Evolutionary conservation across 2,113 vertebrate species (phyloP).

Genomic region (Heloderma charlesbogerti): DNA sequence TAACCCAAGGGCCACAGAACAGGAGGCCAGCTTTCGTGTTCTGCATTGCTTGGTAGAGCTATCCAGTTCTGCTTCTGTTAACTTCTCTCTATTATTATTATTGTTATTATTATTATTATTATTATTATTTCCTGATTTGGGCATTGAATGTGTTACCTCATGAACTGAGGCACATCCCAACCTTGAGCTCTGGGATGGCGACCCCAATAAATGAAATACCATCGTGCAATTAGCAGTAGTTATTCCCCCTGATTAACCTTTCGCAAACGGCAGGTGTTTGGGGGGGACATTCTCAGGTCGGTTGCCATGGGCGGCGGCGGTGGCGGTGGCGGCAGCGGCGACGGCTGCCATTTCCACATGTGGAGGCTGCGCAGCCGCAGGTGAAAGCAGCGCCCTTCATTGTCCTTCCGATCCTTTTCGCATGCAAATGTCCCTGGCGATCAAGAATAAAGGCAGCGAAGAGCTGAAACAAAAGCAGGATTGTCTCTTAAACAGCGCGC

Average conservation of each 20-base stretch:
- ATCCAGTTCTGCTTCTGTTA: too few relatives aligned
- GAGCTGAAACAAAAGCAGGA: background rate
- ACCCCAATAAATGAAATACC: background rate
- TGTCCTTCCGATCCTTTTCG: conserved; percentile 8
- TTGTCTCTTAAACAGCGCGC: background rate
- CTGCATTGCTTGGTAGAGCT: too few relatives aligned
- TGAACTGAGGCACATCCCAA: too few relatives aligned
- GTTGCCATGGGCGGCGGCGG: background rate
- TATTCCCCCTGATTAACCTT: background rate
- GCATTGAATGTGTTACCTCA: too few relatives aligned
- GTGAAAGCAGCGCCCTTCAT: conserved; percentile 18
- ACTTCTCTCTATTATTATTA: too few relatives aligned
- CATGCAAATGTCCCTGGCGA: background rate
- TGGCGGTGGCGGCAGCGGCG: background rate
- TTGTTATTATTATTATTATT: too few relatives aligned
- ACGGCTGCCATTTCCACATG: background rate
- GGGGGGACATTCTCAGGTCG: background rate
- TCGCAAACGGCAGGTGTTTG: background rate
- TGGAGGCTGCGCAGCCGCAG: background rate
- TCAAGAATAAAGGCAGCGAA: background rate
- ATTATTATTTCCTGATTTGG: too few relatives aligned
- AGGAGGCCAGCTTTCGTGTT: too few relatives aligned
- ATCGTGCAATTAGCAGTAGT: background rate
- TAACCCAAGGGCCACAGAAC: too few relatives aligned
- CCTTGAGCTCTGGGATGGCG: too few relatives aligned